Evolutionary conservation across 1,140 invertebrate species (phyloP), one percentile per base, ranked within the genome.

Genomic region (Drosophila azteca): DNA sequence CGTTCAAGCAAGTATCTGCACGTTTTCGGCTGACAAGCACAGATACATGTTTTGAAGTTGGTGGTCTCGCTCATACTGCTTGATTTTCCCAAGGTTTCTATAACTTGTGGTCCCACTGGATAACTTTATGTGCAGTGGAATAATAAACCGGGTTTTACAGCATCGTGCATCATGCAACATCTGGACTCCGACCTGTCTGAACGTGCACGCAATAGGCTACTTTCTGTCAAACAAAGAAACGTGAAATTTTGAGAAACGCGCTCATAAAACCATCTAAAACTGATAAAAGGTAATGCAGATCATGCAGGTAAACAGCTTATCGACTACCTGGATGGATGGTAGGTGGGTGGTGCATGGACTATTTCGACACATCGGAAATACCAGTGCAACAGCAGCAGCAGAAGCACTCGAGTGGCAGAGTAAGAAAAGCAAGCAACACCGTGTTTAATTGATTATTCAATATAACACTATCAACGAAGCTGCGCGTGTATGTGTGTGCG

Each of bases 401-500:
- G 43, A 51, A 58, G 60, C 60, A 57, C 35, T 41, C 61, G 57
- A 63, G 41, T 39, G 45, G 13, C 39, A 22, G 35, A 11, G 11
- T 11, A 13, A 54, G 41, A 24, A 46, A 26, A 57, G 54, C 43
- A 63, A 45, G 20, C 53, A 46, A 59, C 61, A 70, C 52, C 44
- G 59, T 67, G 71, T 87, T 88, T 70, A 88, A 87, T 87, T 87
- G 83, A 87, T 87, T 87, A 87, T 87, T 87, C 84, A 87, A 87
- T 87, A 77, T 57, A 57, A 72, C 44, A 57, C 17, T 65, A 44
- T 51, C 50, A 63, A 63, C 39, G 55, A 46, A 57, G 45, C 20
- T 44, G 43, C 63, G 51, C 49, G 20, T 61, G 53, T 67, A 31
- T 51, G 50, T 29, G 61, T 55, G 58, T 68, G 71, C 64, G 71